Conservation (phyloP, 2,888 invertebrate species). For the Brenthis ino region DNA sequence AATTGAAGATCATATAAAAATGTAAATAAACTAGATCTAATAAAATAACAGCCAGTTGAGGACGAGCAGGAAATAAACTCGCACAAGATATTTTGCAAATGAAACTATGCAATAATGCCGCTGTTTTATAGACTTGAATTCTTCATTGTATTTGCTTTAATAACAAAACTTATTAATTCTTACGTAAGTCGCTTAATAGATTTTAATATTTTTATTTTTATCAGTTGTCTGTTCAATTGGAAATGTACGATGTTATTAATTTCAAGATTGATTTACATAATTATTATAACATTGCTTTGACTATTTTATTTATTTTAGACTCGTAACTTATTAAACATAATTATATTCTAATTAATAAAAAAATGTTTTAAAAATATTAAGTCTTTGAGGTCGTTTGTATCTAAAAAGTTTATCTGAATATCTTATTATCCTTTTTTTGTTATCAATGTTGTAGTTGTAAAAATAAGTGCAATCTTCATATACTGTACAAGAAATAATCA, state of each 20-base stretch:
- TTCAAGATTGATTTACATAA: too few relatives aligned
- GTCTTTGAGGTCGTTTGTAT: too few relatives aligned
- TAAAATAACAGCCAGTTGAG: constrained; percentile 50
- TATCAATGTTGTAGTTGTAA: neutral
- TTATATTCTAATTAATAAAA: too few relatives aligned
- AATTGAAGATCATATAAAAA: constrained; percentile 38
- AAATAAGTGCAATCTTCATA: neutral
- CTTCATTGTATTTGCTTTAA: constrained; percentile 30
- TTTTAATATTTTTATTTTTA: constrained; percentile 4
- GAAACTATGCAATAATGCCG: constrained; percentile 62
- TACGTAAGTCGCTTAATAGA: constrained; percentile 8
- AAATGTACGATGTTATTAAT: too few relatives aligned
- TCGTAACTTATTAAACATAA: too few relatives aligned
- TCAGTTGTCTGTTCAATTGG: too few relatives aligned
- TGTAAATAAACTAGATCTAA: constrained; percentile 43
- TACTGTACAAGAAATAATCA: constrained; percentile 1
- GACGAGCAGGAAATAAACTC: constrained; percentile 65
- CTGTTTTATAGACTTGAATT: constrained; percentile 42
- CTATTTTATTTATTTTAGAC: too few relatives aligned
- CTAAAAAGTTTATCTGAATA: too few relatives aligned
- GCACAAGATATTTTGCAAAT: constrained; percentile 64
- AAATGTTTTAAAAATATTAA: too few relatives aligned
- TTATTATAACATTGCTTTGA: too few relatives aligned
- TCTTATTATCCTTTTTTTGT: too few relatives aligned
- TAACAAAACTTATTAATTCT: constrained; percentile 26